phyloP scores from a whole-genome alignment of 2,113 vertebrate species.

The Anseranas semipalmata region DNA sequence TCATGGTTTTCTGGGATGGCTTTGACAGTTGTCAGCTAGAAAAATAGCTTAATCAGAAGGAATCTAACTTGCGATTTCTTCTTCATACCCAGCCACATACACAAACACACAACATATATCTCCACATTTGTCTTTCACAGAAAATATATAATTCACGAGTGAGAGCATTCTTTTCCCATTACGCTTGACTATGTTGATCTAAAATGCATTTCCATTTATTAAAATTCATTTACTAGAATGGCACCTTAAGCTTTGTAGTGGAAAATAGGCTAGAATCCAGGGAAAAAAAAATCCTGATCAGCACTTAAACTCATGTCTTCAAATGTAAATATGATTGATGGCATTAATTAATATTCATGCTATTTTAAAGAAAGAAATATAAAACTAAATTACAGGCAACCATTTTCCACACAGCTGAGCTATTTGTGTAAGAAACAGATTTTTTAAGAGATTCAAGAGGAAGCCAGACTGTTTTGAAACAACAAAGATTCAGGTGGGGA shows the following conservation, averaged over 20 bases:
- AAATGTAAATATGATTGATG: not conserved
- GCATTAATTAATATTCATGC: not conserved
- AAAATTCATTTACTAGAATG: not conserved
- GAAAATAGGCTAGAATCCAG: not conserved
- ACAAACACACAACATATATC: not conserved
- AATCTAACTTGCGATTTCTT: slow-evolving; percentile 70
- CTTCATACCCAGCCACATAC: slow-evolving; percentile 17
- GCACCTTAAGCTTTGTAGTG: not conserved
- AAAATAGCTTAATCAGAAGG: slow-evolving; percentile 79
- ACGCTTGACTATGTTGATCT: not conserved
- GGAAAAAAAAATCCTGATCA: not conserved
- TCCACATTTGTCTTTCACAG: not conserved
- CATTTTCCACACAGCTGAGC: not conserved
- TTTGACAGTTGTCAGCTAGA: slow-evolving; percentile 80
- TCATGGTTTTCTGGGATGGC: slow-evolving; percentile 75
- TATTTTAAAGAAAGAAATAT: not conserved
- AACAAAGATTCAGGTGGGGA: not conserved
- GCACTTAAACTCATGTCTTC: not conserved
- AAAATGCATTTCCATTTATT: not conserved
- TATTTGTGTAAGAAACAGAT: not conserved
- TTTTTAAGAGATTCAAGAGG: not conserved
- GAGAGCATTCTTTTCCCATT: not conserved
- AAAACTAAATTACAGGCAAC: not conserved
- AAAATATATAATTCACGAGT: not conserved
- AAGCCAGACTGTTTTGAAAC: not conserved